Evolutionary conservation across 1,140 invertebrate species (phyloP).

Genomic region (Caligus rogercresseyi): DNA sequence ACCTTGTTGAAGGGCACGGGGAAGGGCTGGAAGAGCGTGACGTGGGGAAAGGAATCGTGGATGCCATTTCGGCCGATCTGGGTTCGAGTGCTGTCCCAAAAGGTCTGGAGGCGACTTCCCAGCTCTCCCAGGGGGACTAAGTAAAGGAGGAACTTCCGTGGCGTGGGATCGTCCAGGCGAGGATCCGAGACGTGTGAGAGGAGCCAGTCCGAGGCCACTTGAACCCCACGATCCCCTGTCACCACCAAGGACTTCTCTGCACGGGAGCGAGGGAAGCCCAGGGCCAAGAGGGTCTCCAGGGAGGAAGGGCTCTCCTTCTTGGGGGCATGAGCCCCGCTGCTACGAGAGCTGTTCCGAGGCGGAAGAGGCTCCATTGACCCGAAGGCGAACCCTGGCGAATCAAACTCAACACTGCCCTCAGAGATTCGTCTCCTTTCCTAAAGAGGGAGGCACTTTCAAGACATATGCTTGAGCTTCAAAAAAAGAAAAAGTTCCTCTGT

Average conservation of each 20-base stretch:
- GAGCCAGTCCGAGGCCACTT: constrained; percentile 72
- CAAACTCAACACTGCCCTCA: no score
- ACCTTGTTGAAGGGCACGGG: constrained; percentile 21
- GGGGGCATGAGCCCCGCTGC: background rate
- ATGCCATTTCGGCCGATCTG: constrained; percentile 66
- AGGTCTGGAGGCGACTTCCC: constrained; percentile 46
- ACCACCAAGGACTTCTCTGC: constrained; percentile 50
- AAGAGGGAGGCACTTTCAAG: no score
- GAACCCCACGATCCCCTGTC: constrained; percentile 57
- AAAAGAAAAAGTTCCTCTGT: no score
- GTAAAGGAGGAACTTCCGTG: constrained; percentile 66
- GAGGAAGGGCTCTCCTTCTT: background rate
- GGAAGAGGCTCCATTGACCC: background rate
- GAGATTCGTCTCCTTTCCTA: no score
- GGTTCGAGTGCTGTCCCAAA: constrained; percentile 56
- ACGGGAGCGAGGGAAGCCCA: constrained; percentile 2
- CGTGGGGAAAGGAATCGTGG: constrained; percentile 69
- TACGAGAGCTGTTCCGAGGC: background rate
- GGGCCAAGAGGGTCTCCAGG: background rate
- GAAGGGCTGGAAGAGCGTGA: constrained; percentile 65
- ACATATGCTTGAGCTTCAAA: no score
- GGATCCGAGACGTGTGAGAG: constrained; percentile 68
- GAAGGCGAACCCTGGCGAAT: no score
- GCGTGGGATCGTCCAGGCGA: constrained; percentile 47
- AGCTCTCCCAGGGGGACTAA: constrained; percentile 56